phyloP scores from a whole-genome alignment of 64 coral and sea anemone species.

The Stichodactyla mertensii region DNA sequence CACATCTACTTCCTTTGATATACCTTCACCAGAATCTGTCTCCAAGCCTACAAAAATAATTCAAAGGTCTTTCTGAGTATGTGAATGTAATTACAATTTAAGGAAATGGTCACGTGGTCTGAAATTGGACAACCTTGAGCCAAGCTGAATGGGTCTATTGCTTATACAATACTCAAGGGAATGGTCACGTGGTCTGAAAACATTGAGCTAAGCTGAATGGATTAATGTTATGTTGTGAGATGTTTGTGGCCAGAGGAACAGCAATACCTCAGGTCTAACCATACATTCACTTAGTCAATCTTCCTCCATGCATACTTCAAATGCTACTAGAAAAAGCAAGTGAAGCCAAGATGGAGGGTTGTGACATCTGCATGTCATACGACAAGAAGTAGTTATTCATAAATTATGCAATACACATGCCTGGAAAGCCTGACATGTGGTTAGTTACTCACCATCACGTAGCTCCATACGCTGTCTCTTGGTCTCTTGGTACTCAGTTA shows the following conservation, averaged over 20 bases:
- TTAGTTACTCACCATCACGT: conserved; percentile 58
- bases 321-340: neutral
- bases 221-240: neutral
- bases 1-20: conserved; percentile 91
- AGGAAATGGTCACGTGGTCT: no score
- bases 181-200: no score
- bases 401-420: neutral
- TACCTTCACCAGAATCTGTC: conserved; percentile 76
- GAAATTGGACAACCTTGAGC: no score
- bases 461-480: conserved; percentile 68
- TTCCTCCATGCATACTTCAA: neutral
- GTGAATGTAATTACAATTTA: no score
- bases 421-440: neutral
- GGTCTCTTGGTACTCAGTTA: conserved; percentile 66
- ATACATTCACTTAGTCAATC: conserved; percentile 10
- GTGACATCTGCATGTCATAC: neutral
- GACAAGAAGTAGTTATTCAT: no score
- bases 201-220: no score
- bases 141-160: no score
- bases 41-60: conserved; percentile 61
- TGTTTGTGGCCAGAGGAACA: neutral
- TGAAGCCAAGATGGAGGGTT: neutral
- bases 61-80: no score
- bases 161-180: no score
- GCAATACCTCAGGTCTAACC: neutral